Percentiles rank a stretch among this genome's conserved stretches.
Conservation (phyloP, 2,113 vertebrate genomes). For the Parus major region DNA sequence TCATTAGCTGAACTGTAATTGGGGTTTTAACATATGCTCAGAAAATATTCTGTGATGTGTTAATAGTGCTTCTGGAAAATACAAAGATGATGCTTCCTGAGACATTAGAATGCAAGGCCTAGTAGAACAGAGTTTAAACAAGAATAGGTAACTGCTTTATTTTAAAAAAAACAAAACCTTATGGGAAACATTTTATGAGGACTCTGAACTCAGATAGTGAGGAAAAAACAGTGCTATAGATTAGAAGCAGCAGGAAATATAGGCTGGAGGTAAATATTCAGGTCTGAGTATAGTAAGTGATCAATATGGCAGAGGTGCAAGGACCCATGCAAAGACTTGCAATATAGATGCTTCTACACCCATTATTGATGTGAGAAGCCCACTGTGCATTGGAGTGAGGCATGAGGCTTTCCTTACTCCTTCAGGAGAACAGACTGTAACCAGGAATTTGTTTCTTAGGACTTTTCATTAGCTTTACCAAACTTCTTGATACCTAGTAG, state of each 20-base stretch:
- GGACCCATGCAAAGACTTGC: not conserved
- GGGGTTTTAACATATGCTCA: not conserved
- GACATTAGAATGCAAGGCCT: not conserved
- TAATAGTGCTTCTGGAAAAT: slow-evolving; percentile 10
- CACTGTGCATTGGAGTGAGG: not conserved
- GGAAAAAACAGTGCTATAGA: not conserved
- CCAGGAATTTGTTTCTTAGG: not conserved
- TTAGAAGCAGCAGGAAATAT: not conserved
- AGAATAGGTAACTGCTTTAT: not conserved
- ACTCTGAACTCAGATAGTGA: not conserved
- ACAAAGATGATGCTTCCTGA: not conserved
- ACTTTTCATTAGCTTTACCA: not conserved
- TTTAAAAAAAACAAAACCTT: not conserved
- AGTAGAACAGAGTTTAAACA: not conserved
- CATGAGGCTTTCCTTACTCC: not conserved
- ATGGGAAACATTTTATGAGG: not conserved
- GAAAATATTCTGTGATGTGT: not conserved
- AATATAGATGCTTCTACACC: not conserved
- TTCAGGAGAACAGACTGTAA: not conserved
- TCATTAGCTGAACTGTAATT: slow-evolving; percentile 23
- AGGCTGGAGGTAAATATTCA: not conserved
- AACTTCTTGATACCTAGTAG: not conserved
- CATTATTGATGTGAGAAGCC: not conserved
- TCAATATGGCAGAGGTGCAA: not conserved
- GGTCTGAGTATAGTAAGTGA: not conserved